These are phyloP conservation scores for Zapornia atra DNA, from an alignment of 2,113 vertebrate genomes.

Conservation along the genomic window DNA sequence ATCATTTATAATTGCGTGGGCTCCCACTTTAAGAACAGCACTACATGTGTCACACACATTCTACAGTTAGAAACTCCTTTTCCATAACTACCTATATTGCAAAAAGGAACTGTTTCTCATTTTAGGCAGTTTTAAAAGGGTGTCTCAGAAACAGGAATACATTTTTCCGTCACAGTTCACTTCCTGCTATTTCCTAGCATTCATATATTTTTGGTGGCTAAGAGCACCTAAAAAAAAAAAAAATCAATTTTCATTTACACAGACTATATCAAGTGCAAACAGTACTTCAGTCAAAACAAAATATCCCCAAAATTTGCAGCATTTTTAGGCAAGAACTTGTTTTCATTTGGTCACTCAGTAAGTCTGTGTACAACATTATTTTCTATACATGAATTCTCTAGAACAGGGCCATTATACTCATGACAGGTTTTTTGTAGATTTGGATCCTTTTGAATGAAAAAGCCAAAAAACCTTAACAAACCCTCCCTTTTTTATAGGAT, in stretches of 20 bases:
- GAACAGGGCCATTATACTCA: not conserved
- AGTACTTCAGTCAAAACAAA: not conserved
- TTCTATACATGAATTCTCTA: not conserved
- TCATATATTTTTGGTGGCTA: not conserved
- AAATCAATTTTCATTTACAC: not conserved
- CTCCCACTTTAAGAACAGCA: not conserved
- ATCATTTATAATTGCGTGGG: conserved; percentile 41
- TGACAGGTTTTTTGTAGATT: not conserved
- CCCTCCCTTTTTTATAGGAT: not conserved
- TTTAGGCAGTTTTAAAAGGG: not conserved
- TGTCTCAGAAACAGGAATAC: not conserved
- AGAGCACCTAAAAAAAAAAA: not conserved
- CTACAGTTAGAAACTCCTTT: not conserved
- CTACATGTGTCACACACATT: not conserved
- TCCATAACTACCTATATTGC: not conserved
- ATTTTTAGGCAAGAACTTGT: not conserved
- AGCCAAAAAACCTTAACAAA: not conserved
- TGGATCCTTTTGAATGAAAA: not conserved
- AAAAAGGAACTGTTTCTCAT: not conserved
- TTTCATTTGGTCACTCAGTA: not conserved
- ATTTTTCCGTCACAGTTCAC: not conserved
- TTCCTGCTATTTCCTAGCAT: not conserved
- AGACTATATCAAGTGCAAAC: not conserved
- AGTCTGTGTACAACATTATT: not conserved
- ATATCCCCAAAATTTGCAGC: not conserved